Evolutionary conservation across 2,797 vertebrate species (phyloP).

Genomic region (Sternarchorhynchus goeldii): DNA sequence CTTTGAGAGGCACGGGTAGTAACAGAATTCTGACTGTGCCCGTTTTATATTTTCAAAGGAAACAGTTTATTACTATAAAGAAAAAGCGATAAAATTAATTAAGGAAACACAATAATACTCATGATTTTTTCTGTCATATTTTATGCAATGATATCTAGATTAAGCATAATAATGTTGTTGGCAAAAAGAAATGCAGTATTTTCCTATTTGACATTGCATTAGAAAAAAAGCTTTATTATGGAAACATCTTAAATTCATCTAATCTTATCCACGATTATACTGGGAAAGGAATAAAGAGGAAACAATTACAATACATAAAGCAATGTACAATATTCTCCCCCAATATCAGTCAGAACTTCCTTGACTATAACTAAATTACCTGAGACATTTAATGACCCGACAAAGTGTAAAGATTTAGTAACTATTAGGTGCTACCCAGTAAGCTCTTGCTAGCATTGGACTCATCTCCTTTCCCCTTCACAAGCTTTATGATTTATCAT

Average conservation of each 20-base stretch:
- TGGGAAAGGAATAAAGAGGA: slow-evolving; percentile 52
- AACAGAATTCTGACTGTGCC: slow-evolving; percentile 58
- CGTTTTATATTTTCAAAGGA: slow-evolving; percentile 70
- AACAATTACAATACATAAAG: slow-evolving; percentile 59
- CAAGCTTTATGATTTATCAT: slow-evolving; percentile 56
- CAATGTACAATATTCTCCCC: slow-evolving; percentile 49
- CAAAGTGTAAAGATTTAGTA: slow-evolving; percentile 15
- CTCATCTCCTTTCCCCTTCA: slow-evolving; percentile 25
- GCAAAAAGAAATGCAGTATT: slow-evolving; percentile 63
- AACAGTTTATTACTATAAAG: slow-evolving; percentile 64
- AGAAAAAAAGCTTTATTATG: slow-evolving; percentile 57
- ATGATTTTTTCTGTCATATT: slow-evolving; percentile 73
- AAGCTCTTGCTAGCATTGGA: slow-evolving; percentile 44
- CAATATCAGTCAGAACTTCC: slow-evolving; percentile 28
- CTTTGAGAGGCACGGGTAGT: slow-evolving; percentile 48
- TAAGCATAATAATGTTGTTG: slow-evolving; percentile 79
- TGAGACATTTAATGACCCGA: slow-evolving; percentile 4
- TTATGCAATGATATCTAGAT: slow-evolving; percentile 76
- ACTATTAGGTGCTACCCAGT: slow-evolving; percentile 16
- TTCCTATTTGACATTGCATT: slow-evolving; percentile 62
- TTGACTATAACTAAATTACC: not conserved
- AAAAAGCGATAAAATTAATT: slow-evolving; percentile 52
- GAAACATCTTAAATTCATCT: slow-evolving; percentile 62
- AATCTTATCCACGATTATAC: slow-evolving; percentile 54
- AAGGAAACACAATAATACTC: slow-evolving; percentile 69